Base-by-base conservation (phyloP, 2,113 vertebrate genomes). In the Hemichromis elongatus region DNA sequence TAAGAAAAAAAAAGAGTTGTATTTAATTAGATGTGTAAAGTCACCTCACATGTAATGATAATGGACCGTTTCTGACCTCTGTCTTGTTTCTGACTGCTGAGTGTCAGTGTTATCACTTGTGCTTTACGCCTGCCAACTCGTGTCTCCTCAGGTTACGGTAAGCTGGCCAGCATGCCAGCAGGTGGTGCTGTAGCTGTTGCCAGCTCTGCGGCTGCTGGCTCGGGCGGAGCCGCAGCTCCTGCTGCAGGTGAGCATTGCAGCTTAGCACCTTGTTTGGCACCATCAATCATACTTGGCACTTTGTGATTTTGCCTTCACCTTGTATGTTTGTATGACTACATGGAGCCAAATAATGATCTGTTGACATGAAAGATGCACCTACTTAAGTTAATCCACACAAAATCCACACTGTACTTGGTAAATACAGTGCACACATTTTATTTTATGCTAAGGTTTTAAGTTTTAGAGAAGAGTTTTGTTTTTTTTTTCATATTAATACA, bases 121-220 rank as follows among this genome's bases (percentile, higher is more conserved):
- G 53, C 75, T 90, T 90, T 0, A 80, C 79, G 24, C 89, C 75
- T 89, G 59, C 84, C 90, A 70, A 86, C 73, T 40, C 5, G 0
- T 92, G 24, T 92, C 80, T 84, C 86, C 40, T 88, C 90, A 99
- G 98, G 98, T 61, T 97, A 97, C 9, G 92, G 97, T 56, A 99
- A 99, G 28, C 95, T 99, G 82, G 98, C 98, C 96, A 97, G 98
- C 54, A 95, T 99, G 90, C 98, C 98, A 0, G 95, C 97, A 2
- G 98, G 97, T 4, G 98, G 97, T 9, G 96, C 97, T 0, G 98
- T 97, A 5, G 96, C 97, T 0, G 97, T 97, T n/a, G 95, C 97
- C 90, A 95, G 90, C 80, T 95, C 96, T 86, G 95, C 88, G 2
- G 92, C 89, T 55, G 61, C 85, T 63, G 79, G 90, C 47, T 82